Evolutionary conservation across 2,888 invertebrate genomes (phyloP), one percentile per base, ranked within the genome.

Genomic region (Patella caerulea): DNA sequence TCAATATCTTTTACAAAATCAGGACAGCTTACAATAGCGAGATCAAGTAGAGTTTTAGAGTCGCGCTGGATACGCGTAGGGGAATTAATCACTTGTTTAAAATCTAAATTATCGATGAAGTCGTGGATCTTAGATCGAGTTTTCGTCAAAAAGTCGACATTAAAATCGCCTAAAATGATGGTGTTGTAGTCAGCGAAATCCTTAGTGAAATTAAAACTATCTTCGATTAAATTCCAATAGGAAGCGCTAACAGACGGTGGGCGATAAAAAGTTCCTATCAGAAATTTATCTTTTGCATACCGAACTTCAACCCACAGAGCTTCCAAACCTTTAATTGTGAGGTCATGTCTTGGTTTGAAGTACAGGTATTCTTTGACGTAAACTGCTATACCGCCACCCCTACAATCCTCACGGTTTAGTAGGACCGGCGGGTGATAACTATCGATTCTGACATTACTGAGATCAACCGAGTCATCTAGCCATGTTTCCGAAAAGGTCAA

Each of bases 401-500:
- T 59, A n/a, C 65, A 24, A 24, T 24, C 24, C 24, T 24, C 24
- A 24, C 24, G n/a, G 14, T 24, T 65, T n/a, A n/a, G 65, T n/a
- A 65, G 65, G 24, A 65, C 17, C 5, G 65, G 65, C n/a, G 65
- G 19, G 24, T 65, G 65, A 24, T 19, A 65, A 19, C 65, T 24
- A 65, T n/a, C 24, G n/a, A 65, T 65, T 19, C 1, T 9, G 24
- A 65, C 9, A 19, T 7, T 65, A 24, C 11, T 24, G 19, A 65
- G 24, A n/a, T 65, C 65, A 65, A 24, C 9, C n/a, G n/a, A 19
- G n/a, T 65, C 65, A 65, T 65, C 24, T 65, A 65, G 14, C 65
- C 65, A 65, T 11, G 65, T 65, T 65, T 65, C 65, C n/a, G 65
- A 65, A 65, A 65, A 65, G 9, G 65, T 65, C 65, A 65, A 65